A percentile compares a stretch with the other conserved stretches of the same genome.
Evolutionary conservation across 2,113 vertebrate species (phyloP).

Genomic region (Spermophilus dauricus): DNA sequence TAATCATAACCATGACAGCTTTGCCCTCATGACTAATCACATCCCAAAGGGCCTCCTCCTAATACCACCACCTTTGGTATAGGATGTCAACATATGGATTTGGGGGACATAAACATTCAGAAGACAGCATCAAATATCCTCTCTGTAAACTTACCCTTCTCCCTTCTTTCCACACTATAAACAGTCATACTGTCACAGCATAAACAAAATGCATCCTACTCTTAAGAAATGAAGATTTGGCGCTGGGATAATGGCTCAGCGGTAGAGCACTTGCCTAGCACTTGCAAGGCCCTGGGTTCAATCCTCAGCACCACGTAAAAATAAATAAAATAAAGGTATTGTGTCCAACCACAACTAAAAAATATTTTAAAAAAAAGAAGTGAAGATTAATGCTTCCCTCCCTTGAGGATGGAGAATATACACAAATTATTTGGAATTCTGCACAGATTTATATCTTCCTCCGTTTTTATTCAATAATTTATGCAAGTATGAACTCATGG

Average conservation of each 20-base stretch:
- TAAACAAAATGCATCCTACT: neutral
- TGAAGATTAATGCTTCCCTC: neutral
- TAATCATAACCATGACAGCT: neutral
- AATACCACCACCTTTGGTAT: no score
- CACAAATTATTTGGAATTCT: neutral
- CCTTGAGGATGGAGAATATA: neutral
- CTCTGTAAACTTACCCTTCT: neutral
- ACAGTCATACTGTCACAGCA: no score
- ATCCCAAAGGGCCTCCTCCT: neutral
- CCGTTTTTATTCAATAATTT: neutral
- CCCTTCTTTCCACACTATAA: neutral
- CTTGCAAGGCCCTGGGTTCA: no score
- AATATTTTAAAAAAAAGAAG: no score
- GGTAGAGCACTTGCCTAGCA: no score
- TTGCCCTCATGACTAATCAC: neutral
- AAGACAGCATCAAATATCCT: neutral
- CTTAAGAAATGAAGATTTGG: no score
- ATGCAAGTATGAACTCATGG: neutral
- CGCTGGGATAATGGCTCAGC: no score
- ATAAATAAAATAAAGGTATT: no score
- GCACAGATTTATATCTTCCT: neutral
- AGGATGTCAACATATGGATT: neutral
- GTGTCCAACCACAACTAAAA: no score
- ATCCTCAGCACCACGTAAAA: no score
- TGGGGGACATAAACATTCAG: neutral